Evolutionary conservation across 2,888 invertebrate genomes (phyloP), one percentile per base, ranked within the genome.

Genomic region (Lacanobia wlatinum): DNA sequence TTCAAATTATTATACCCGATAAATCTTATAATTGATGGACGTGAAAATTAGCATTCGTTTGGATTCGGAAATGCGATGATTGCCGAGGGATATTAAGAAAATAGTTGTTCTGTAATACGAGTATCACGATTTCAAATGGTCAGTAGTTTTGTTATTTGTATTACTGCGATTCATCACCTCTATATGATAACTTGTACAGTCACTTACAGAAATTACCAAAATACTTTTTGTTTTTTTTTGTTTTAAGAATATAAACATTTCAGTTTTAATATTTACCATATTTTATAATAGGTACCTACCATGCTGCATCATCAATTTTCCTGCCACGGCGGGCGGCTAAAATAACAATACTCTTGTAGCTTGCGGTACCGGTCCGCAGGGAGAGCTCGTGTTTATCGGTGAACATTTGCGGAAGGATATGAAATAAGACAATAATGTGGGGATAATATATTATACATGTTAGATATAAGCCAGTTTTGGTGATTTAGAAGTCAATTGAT

Each of bases 231-330:
- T n/a, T 28, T 16, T 21, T 58, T 58, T 58, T 38, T 21, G 18
- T 1, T 43, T 23, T 48, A 18, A 65, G 3, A 50, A n/a, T 34
- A 43, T 21, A 78, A 60, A 34, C n/a, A 40, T 48, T 71, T 63
- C 52, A 43, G 10, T 48, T 62, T 21, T 62, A 40, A 79, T 59
- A 28, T 79, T 21, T 53, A 58, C 28, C 4, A 16, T 64, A 64
- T 79, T 76, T 46, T 80, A 55, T 70, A 70, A 66, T n/a, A n/a
- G n/a, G n/a, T n/a, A n/a, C n/a, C n/a, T n/a, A 66, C 14, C 58
- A 40, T 38, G 18, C 43, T 52, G 70, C 82, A 76, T 80, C 76
- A 77, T 77, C 80, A 74, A 77, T 80, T 62, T 80, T n/a, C 80
- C 66, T 77, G 75, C 7, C 80, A 73, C 21, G 9, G 16, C 28